These are phyloP conservation scores for Scaptodrosophila latifasciaeformis DNA, from an alignment of 2,888 invertebrate species.

Conservation along the genomic window DNA sequence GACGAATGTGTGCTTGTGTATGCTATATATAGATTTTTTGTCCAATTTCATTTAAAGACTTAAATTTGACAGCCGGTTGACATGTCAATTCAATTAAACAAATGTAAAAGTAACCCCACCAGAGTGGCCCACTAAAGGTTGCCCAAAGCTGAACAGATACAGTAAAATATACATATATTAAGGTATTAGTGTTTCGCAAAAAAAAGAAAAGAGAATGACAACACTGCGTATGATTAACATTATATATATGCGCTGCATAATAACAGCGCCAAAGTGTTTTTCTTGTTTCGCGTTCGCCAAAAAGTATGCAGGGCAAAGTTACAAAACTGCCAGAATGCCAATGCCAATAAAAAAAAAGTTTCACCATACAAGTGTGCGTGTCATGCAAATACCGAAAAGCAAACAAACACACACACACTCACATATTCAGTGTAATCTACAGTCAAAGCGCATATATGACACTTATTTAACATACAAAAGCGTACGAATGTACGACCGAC, in stretches of 20 bases:
- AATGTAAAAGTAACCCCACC: no score
- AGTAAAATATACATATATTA: no score
- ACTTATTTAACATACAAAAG: slow-evolving; percentile 42
- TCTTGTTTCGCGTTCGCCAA: neutral
- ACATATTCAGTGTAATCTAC: neutral
- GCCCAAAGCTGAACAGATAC: slow-evolving; percentile 8
- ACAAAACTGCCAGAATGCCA: slow-evolving; percentile 34
- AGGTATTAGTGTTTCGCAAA: no score
- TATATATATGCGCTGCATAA: slow-evolving; percentile 16
- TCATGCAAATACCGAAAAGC: neutral
- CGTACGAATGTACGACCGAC: slow-evolving; percentile 6
- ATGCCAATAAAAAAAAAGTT: slow-evolving; percentile 21
- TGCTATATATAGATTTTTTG: slow-evolving; percentile 4
- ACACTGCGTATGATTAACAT: slow-evolving; percentile 37
- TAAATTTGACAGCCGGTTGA: neutral
- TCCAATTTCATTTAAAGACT: slow-evolving; percentile 16
- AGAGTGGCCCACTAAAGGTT: no score
- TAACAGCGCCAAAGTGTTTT: slow-evolving; percentile 19
- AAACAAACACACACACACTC: no score
- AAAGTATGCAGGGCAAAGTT: slow-evolving; percentile 51
- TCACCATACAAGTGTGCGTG: no score
- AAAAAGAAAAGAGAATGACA: no score
- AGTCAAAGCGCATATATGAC: neutral
- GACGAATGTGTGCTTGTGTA: slow-evolving; percentile 8
- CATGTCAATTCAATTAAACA: slow-evolving; percentile 55